Percentiles rank a stretch among this genome's conserved stretches.
phyloP scores from a whole-genome alignment of 2,797 vertebrate species.

The Micromesistius poutassou region DNA sequence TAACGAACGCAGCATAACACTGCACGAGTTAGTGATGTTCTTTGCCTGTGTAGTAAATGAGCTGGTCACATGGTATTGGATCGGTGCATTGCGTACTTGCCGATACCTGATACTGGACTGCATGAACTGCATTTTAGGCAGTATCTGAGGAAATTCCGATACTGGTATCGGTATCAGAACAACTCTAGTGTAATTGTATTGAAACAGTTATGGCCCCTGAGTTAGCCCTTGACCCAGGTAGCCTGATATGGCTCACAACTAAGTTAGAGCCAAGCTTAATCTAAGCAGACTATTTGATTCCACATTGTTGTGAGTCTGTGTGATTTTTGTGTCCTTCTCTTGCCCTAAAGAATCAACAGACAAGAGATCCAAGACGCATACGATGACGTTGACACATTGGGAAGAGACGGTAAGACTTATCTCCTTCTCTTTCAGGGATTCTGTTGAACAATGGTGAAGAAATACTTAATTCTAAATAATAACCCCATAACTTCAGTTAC shows the following conservation, averaged over 20 bases:
- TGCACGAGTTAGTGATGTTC: too few species aligned
- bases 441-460: not conserved
- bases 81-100: too few species aligned
- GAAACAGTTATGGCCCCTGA: not conserved
- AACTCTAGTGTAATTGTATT: too few species aligned
- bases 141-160: too few species aligned
- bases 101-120: too few species aligned
- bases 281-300: not conserved
- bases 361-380: slow-evolving; percentile 48
- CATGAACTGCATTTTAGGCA: too few species aligned
- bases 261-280: not conserved
- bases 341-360: not conserved
- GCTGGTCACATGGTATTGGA: too few species aligned
- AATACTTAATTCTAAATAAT: not conserved
- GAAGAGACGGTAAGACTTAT: slow-evolving; percentile 49
- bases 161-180: too few species aligned
- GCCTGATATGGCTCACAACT: not conserved
- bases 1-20: too few species aligned
- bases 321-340: not conserved
- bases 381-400: slow-evolving; percentile 58
- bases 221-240: too few species aligned
- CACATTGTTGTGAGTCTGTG: not conserved
- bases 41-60: too few species aligned
- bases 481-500: too few species aligned
- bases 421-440: not conserved